Conservation (phyloP, 2,888 invertebrate genomes). For the Colletes collaris region DNA sequence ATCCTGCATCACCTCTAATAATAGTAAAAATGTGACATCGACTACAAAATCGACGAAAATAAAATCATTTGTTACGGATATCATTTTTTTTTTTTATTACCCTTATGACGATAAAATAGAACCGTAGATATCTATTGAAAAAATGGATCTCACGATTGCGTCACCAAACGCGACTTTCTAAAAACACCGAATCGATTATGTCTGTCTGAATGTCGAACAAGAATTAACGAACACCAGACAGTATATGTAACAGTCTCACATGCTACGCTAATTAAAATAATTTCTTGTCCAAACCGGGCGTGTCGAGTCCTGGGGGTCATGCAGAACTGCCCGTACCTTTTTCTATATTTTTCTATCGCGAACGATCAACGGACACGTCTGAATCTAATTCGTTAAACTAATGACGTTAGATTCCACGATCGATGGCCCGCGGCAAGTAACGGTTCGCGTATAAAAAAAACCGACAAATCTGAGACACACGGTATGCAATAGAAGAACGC, state of each 20-base stretch:
- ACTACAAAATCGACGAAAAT: too few species aligned
- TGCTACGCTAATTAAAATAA: slow-evolving; percentile 30
- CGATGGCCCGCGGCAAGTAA: background rate
- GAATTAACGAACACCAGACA: slow-evolving; percentile 3
- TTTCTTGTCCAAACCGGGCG: slow-evolving; percentile 14
- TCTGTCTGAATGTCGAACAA: background rate
- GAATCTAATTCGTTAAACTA: background rate
- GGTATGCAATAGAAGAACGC: too few species aligned
- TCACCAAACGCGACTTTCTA: slow-evolving; percentile 13
- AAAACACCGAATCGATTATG: slow-evolving; percentile 12
- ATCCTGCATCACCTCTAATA: too few species aligned
- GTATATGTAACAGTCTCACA: background rate
- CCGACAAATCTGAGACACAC: background rate
- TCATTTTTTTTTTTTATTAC: too few species aligned
- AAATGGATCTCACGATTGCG: background rate
- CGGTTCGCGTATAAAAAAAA: background rate
- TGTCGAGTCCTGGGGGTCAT: background rate
- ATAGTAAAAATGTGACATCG: too few species aligned
- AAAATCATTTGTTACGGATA: too few species aligned
- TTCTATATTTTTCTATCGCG: background rate
- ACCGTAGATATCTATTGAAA: background rate
- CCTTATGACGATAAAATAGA: background rate
- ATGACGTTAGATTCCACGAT: background rate
- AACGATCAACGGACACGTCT: background rate
- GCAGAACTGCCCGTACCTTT: background rate